Evolutionary conservation across 2,113 vertebrate species (phyloP).

Genomic region (Corythornis cristatus): DNA sequence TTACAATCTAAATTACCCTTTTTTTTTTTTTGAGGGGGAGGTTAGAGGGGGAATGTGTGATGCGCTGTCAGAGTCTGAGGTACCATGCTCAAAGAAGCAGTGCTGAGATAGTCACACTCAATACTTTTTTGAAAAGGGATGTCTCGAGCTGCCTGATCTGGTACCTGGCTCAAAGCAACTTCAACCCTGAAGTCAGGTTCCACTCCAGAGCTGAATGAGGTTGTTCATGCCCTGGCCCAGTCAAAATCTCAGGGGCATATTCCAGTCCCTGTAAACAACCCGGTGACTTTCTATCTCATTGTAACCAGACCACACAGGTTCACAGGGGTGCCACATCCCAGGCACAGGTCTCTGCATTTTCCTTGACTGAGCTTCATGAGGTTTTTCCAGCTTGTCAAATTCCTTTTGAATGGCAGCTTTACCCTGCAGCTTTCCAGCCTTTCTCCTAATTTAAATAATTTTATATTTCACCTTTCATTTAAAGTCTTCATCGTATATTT

Average conservation of each 20-base stretch:
- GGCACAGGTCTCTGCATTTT: fast-evolving
- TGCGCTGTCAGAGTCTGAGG: not conserved
- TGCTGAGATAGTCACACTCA: not conserved
- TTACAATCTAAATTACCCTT: not conserved
- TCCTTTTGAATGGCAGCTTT: constrained; percentile 9
- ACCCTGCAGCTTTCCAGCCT: constrained; percentile 19
- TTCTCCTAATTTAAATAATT: constrained; percentile 14
- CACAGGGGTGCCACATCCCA: not conserved
- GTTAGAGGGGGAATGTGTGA: not conserved
- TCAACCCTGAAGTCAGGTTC: not conserved
- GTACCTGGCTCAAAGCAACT: not conserved
- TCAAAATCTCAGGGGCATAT: fast-evolving
- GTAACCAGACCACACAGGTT: not conserved
- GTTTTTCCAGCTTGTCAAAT: not conserved
- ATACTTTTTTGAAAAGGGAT: not conserved
- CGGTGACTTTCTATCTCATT: not conserved
- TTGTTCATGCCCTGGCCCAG: not conserved
- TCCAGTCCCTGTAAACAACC: not conserved
- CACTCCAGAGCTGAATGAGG: not conserved
- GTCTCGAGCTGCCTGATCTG: not conserved
- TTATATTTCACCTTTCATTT: constrained; percentile 6
- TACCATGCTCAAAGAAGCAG: not conserved
- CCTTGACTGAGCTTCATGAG: not conserved
- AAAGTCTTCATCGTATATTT: constrained; percentile 3
- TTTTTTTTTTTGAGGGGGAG: not conserved